Evolutionary conservation across 2,113 vertebrate species (phyloP).

Genomic region (Apus apus): DNA sequence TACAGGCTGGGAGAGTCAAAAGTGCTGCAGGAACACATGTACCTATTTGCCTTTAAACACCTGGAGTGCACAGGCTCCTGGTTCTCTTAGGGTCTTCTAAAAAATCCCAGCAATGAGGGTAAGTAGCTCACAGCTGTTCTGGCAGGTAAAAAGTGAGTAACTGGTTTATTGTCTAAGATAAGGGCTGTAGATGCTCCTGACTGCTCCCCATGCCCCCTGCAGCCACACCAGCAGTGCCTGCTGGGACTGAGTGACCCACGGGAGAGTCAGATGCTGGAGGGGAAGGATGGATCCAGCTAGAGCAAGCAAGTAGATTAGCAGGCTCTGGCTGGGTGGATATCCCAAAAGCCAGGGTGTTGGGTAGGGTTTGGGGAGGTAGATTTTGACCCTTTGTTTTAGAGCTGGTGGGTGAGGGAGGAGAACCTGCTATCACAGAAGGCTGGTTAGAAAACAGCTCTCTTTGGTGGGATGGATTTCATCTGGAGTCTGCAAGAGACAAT

Average conservation of each 20-base stretch:
- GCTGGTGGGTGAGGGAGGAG: neutral
- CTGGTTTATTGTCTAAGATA: neutral
- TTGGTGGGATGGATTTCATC: slow-evolving; percentile 1
- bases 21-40: neutral
- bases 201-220: neutral
- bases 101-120: neutral
- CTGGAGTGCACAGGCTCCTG: neutral
- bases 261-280: neutral
- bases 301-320: neutral
- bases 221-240: neutral
- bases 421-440: neutral
- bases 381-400: neutral
- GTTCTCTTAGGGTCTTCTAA: neutral
- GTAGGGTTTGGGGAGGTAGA: neutral
- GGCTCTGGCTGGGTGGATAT: neutral
- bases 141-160: neutral
- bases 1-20: neutral
- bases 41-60: neutral
- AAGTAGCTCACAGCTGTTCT: neutral
- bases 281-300: neutral
- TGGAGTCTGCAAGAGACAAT: slow-evolving; percentile 11
- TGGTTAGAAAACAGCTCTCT: neutral
- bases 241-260: neutral
- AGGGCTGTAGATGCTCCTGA: neutral
- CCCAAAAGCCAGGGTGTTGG: neutral